Conservation (phyloP, 2,113 vertebrate genomes). For the Onychorhynchus coronatus region DNA sequence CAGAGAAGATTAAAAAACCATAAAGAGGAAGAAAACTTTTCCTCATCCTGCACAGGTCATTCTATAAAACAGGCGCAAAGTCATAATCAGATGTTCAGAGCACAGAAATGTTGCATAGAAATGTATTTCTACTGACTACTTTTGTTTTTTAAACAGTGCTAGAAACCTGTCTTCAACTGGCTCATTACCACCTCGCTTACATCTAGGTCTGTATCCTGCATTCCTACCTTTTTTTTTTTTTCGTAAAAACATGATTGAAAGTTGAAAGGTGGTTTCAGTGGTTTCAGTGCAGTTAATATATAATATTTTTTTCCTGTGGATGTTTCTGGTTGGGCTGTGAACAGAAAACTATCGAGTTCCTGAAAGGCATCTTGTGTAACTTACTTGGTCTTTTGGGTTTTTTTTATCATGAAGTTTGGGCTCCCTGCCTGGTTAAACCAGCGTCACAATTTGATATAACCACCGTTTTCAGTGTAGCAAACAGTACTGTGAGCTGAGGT, state of each 20-base stretch:
- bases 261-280: not conserved
- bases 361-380: not conserved
- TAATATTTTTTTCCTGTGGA: no score
- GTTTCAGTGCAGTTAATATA: not conserved
- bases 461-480: not conserved
- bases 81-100: not conserved
- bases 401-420: not conserved
- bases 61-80: not conserved
- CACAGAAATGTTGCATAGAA: not conserved
- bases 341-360: not conserved
- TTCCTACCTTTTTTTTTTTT: not conserved
- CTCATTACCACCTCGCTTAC: conserved; percentile 38
- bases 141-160: not conserved
- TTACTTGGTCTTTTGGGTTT: not conserved
- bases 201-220: conserved; percentile 4
- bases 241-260: not conserved
- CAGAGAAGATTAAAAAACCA: not conserved
- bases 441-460: not conserved
- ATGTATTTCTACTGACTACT: not conserved
- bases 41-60: not conserved
- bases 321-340: not conserved
- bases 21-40: not conserved
- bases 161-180: conserved; percentile 19
- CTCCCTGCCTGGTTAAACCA: not conserved
- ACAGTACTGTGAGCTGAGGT: not conserved